These are phyloP conservation scores for Drosophila quinaria DNA, from an alignment of 2,888 invertebrate species.

Conservation along the genomic window DNA sequence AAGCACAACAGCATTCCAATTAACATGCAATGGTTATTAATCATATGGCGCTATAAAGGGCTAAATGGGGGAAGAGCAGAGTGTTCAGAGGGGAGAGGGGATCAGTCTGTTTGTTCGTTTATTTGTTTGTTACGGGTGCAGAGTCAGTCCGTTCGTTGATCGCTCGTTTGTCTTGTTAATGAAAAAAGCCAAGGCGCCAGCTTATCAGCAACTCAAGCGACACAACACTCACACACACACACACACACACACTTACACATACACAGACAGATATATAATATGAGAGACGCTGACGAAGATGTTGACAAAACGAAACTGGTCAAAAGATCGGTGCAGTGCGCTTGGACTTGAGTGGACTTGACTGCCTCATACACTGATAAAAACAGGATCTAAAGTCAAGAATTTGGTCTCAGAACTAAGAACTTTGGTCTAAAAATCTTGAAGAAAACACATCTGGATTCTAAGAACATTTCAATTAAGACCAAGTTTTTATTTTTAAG, in stretches of 20 bases:
- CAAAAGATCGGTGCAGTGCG: conserved; percentile 38
- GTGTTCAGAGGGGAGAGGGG: conserved; percentile 1
- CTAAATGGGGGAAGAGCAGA: not conserved
- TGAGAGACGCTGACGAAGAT: conserved; percentile 51
- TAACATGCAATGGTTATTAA: conserved; percentile 76
- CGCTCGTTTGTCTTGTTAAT: conserved; percentile 78
- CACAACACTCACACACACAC: conserved; percentile 62
- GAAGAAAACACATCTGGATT: too few species aligned
- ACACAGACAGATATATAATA: conserved; percentile 1
- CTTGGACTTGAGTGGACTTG: conserved; percentile 11
- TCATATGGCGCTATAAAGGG: conserved; percentile 59
- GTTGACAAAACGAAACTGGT: conserved; percentile 66
- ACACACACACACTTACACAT: not conserved
- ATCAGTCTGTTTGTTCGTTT: conserved; percentile 26
- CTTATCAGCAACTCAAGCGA: conserved; percentile 79
- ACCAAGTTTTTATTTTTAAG: too few species aligned
- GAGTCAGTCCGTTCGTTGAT: conserved; percentile 21
- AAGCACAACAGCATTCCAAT: conserved; percentile 50
- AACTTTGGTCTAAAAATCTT: too few species aligned
- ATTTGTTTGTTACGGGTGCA: conserved; percentile 31
- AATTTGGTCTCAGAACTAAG: too few species aligned
- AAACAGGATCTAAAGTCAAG: too few species aligned
- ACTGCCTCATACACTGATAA: conserved; percentile 48
- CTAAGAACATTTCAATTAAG: too few species aligned
- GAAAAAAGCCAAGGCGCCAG: conserved; percentile 84